These are phyloP conservation scores for Zhengitettix transpicula DNA, from an alignment of 2,888 invertebrate species.

Conservation along the genomic window DNA sequence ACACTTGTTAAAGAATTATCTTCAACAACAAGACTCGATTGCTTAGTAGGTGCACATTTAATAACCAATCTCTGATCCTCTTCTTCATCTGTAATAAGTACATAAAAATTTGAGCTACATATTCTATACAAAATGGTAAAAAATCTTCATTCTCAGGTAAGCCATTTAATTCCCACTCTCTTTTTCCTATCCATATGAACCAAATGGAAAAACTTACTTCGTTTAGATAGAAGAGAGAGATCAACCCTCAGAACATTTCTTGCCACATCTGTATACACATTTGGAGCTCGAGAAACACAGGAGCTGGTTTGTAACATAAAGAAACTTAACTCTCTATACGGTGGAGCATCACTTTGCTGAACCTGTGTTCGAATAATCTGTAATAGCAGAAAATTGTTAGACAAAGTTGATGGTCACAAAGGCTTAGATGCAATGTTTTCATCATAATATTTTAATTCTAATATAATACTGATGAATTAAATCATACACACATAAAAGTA, in stretches of 20 bases:
- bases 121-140: not conserved
- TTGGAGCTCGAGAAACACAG: slow-evolving; percentile 57
- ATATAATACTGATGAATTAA: too few species aligned
- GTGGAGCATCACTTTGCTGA: slow-evolving; percentile 47
- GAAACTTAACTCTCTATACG: slow-evolving; percentile 62
- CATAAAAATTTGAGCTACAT: not conserved
- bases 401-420: too few species aligned
- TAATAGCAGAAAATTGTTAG: slow-evolving; percentile 1
- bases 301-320: slow-evolving; percentile 57
- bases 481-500: too few species aligned
- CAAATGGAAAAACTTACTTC: slow-evolving; percentile 22
- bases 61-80: slow-evolving; percentile 45
- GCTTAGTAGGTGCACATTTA: slow-evolving; percentile 41
- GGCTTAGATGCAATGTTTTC: too few species aligned
- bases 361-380: slow-evolving; percentile 47
- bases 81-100: slow-evolving; percentile 26
- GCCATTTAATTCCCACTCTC: too few species aligned
- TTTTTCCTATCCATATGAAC: too few species aligned
- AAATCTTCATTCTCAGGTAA: too few species aligned
- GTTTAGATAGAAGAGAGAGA: slow-evolving; percentile 33
- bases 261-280: slow-evolving; percentile 50
- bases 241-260: slow-evolving; percentile 50
- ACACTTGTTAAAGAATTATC: slow-evolving; percentile 40
- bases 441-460: too few species aligned
- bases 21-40: slow-evolving; percentile 31